phyloP scores from a whole-genome alignment of 2,797 vertebrate species.

The Coranthus polyacanthus region DNA sequence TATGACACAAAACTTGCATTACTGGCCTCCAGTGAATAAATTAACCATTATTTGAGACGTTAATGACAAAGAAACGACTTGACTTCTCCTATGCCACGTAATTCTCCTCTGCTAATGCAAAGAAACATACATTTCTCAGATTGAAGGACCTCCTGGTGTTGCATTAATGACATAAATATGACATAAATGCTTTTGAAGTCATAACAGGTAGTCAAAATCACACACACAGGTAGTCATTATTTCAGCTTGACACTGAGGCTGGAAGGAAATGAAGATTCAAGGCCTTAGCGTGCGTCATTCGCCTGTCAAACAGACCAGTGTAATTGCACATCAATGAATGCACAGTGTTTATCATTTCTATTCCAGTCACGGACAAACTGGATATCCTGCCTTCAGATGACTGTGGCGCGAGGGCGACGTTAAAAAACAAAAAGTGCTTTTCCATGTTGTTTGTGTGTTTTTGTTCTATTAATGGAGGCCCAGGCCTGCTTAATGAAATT shows the following conservation, averaged over 20 bases:
- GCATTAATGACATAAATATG: constrained; percentile 22
- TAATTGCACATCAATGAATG: constrained; percentile 65
- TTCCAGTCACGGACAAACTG: constrained; percentile 76
- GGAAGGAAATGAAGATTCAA: constrained; percentile 70
- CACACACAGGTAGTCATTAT: constrained; percentile 34
- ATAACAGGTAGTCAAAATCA: constrained; percentile 25
- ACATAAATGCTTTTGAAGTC: constrained; percentile 26
- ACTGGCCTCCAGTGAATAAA: not conserved
- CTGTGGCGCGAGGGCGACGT: constrained; percentile 30
- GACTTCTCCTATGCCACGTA: not conserved
- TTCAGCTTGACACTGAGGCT: constrained; percentile 39
- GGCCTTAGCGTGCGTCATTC: constrained; percentile 69
- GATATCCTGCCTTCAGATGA: constrained; percentile 70
- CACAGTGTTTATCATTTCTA: constrained; percentile 72
- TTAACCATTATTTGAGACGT: not conserved
- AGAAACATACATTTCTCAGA: not conserved
- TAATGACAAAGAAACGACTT: not conserved
- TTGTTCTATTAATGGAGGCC: constrained; percentile 77
- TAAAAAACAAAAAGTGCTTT: constrained; percentile 71
- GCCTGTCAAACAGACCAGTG: constrained; percentile 55
- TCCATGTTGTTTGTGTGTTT: constrained; percentile 83
- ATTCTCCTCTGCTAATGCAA: not conserved
- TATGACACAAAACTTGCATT: too few species aligned
- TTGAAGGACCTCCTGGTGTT: not conserved
- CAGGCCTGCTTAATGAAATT: constrained; percentile 81